Base-by-base conservation (phyloP, 2,113 vertebrate genomes). In the Mesembrinibis cayennensis region DNA sequence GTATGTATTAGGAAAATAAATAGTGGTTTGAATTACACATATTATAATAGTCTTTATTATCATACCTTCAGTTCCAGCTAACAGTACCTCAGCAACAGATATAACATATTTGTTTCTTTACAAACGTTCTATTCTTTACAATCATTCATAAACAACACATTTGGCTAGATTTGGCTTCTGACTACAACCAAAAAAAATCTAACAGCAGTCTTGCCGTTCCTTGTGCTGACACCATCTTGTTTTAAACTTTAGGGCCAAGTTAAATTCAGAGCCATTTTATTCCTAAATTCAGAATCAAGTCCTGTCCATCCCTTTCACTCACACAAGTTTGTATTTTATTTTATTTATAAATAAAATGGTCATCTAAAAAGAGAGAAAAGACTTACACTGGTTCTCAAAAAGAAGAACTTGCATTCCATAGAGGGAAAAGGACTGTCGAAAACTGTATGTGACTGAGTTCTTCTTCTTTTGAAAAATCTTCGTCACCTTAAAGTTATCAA, bases 391-490 rank as follows among this genome's bases (percentile, higher is more conserved):
- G 97, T 99, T 99, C 91, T 99, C 99, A 97, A 99, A 99, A 91
- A 99, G 98, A 83, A 99, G 98, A 89, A 99, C 99, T 97, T 99
- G 99, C 99, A 99, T 99, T 96, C 99, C 99, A 18, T 98, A 99
- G 50, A 99, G 98, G 27, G 99, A 99, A 97, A 99, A 99, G 7
- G 99, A 99, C 98, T 99, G 99, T 21, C 99, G 98, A 93, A 99
- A 99, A 97, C 99, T 99, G 98, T 99, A 99, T 0, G 99, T 99
- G 88, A 99, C 99, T 0, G 99, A 99, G 96, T 99, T 99, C 98
- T 99, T 99, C 98, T 99, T 99, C 98, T 99, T 99, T 94, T 99
- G 99, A 98, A 99, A 99, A 90, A 99, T 99, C 97, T 99, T 99
- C 73, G 99, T 99, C 83, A 99, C 99, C 99, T 99, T 85, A 56